Evolutionary conservation across 2,797 vertebrate species (phyloP), one percentile per base, ranked within the genome.

Genomic region (Pithecia hirsuta): DNA sequence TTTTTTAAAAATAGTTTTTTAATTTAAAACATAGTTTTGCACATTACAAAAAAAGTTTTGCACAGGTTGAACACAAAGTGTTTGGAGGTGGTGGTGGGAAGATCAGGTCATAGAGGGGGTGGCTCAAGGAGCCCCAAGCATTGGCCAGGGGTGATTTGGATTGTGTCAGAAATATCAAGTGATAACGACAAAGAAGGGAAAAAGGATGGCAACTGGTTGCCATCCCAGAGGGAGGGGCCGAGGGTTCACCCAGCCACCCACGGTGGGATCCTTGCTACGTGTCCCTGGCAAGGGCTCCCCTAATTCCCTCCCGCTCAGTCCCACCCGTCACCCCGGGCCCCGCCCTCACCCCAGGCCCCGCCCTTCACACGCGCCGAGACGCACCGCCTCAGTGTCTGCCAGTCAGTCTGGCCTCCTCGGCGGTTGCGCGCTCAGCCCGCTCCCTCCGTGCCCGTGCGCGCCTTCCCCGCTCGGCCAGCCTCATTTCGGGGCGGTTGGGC

Each of bases 131-230:
- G 57, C 75, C 70, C 55, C 0, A 39, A 52, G 74, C 48, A 26
- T 30, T 52, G 55, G 70, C 15, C 84, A 52, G 55, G 57, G 74
- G 67, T 86, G 59, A 72, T 91, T 67, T 67, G 85, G 89, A 88
- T 92, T 93, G 84, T 89, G 78, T 96, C 70, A 85, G 64, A 91
- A 95, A 93, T 87, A 96, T 84, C 82, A 94, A 96, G 72, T 41
- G 61, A 97, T 85, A 50, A 50, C 17, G 81, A 90, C 74, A n/a
- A 94, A 91, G 93, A 93, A 52, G 14, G 19, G 26, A 41, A 48
- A 78, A 48, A 39, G 7, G 19, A 76, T 57, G 52, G 44, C 39
- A 72, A 93, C 17, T 59, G 90, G 94, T 57, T 70, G 85, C 36
- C 67, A 30, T 22, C 26, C 13, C 44, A 8, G 48, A 22, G 52